Base-by-base conservation (phyloP, 2,113 vertebrate species). In the Thunnus maccoyii region DNA sequence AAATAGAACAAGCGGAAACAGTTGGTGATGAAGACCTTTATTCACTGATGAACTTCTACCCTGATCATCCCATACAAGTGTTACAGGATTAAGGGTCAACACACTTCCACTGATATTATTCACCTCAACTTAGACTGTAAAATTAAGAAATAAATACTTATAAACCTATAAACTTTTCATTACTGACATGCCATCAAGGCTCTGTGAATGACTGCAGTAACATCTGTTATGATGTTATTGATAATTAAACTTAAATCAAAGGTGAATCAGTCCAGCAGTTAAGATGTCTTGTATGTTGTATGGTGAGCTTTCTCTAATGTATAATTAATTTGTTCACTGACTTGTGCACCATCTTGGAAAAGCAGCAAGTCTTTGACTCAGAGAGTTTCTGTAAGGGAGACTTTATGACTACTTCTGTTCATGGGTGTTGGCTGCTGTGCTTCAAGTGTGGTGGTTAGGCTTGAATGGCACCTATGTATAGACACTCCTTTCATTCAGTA, bases 401-500 rank as follows among this genome's bases (percentile, higher is more conserved):
- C 57, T 75, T 76, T 54, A n/a, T 68, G 30, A 76, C 66, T 62
- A 46, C 72, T 32, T 18, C 22, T 76, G 71, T 67, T 81, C 48
- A 47, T 78, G 84, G 81, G 80, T 87, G 84, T 89, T 72, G 72
- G 72, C 85, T 72, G 57, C 58, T 11, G 2, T n/a, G 50, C 63
- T 56, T 76, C 8, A 20, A 36, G 66, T 76, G n/a, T 3, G 18
- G 20, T 5, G 65, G 77, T 82, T 65, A 18, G 22, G 52, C 77
- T 65, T 76, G 77, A 80, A 36, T 76, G 62, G 72, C 80, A 78
- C 55, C 50, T 41, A 5, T 44, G 2, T 22, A 88, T 57, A 91
- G 36, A 78, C 36, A 22, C 84, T 88, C 71, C 61, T 86, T 92
- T 92, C 82, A 90, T 84, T 69, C 69, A 36, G 32, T 8, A 14